Percentiles rank a stretch among this genome's conserved stretches.
Conservation (phyloP, 2,113 vertebrate genomes). For the Anhinga anhinga region DNA sequence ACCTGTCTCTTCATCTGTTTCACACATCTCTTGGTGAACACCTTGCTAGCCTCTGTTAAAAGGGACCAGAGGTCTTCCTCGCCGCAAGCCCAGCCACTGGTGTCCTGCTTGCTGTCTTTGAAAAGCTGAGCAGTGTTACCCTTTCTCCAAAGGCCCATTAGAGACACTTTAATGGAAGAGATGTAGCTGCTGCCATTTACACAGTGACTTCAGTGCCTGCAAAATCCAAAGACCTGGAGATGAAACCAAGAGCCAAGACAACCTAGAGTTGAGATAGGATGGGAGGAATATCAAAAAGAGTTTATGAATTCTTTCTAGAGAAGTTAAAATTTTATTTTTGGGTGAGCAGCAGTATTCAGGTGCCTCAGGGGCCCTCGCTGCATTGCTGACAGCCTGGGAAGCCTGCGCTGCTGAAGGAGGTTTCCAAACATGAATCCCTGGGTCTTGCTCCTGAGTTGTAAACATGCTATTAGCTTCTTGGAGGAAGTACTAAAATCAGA, state of each 20-base stretch:
- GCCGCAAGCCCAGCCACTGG: not conserved
- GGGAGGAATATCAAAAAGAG: not conserved
- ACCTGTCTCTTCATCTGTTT: not conserved
- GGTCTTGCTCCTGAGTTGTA: not conserved
- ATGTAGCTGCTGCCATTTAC: not conserved
- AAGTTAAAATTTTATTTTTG: not conserved
- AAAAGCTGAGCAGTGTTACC: not conserved
- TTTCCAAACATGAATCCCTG: not conserved
- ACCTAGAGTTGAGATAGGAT: not conserved
- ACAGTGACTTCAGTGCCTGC: not conserved
- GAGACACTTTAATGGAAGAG: not conserved
- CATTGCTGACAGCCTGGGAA: not conserved
- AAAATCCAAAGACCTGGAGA: not conserved
- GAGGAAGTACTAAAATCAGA: not conserved
- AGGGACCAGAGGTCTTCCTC: not conserved
- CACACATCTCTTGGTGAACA: not conserved
- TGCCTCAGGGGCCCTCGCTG: accelerated
- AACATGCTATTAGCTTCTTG: not conserved
- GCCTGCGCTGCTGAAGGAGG: not conserved
- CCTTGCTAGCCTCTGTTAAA: not conserved
- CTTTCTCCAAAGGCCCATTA: not conserved
- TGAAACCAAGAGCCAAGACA: not conserved
- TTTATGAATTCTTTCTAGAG: not conserved
- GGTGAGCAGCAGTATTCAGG: not conserved
- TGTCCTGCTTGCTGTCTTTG: not conserved